Evolutionary conservation across 2,113 vertebrate genomes (phyloP), one percentile per base, ranked within the genome.

Genomic region (Ursus arctos): DNA sequence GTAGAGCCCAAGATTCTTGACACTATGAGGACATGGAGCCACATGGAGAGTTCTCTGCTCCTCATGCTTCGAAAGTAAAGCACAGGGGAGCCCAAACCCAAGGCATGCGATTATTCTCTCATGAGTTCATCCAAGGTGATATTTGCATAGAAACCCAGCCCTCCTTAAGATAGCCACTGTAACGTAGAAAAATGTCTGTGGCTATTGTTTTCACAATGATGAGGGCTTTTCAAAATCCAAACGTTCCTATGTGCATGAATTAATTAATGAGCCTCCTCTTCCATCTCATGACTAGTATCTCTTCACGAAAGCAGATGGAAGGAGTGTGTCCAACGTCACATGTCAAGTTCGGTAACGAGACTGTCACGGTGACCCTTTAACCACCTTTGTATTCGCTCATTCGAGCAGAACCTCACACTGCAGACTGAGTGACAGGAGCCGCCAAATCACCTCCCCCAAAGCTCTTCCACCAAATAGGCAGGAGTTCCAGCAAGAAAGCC

Each of bases 121-220:
- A 61, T 69, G 86, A 92, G 53, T 91, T 97, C 77, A 57, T 89
- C 21, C 53, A 88, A 97, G 82, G 72, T 55, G 49, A 83, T 24
- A 53, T 59, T 77, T 89, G 49, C 33, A 21, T 33, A 53, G 31
- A 53, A 49, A n/a, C 49, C 74, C n/a, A 18, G 11, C 19, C 28
- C 22, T 95, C 22, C 40, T 95, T 71, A 61, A 76, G 96, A 61
- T 13, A 92, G 19, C 10, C 76, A 90, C 16, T 72, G 26, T 26
- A 77, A 88, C 55, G 61, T 55, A 88, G 92, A 95, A 94, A 81
- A 96, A 49, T 51, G 2, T 43, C 28, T 69, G 21, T 80, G 40
- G 36, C 24, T 85, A 1, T 88, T 80, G 26, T 87, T 65, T 82
- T 47, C 9, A 79, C 4, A 88, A 47, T 33, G 53, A 72, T 92